Evolutionary conservation across 2,113 vertebrate genomes (phyloP).

Genomic region (Caranx ignobilis): DNA sequence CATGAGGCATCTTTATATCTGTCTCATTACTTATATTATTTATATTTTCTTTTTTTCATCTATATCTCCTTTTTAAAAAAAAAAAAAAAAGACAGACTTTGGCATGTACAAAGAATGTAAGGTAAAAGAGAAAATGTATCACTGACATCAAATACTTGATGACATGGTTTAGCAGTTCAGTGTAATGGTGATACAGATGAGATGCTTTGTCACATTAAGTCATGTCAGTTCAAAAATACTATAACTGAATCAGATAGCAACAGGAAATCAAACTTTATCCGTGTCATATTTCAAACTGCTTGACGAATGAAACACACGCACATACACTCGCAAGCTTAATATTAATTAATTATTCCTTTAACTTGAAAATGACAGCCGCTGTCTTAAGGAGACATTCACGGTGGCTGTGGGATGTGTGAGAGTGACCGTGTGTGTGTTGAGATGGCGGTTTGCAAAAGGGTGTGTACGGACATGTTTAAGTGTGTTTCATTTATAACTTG

Average conservation of each 20-base stretch:
- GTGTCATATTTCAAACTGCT: neutral
- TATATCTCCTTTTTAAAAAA: too few relatives aligned
- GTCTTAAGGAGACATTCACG: conserved; percentile 3
- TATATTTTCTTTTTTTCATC: too few relatives aligned
- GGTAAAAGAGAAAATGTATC: too few relatives aligned
- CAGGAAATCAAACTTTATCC: too few relatives aligned
- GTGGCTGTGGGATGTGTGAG: neutral
- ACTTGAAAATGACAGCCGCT: conserved; percentile 42
- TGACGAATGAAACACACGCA: too few relatives aligned
- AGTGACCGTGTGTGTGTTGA: neutral
- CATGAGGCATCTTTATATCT: too few relatives aligned
- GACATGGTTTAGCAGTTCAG: neutral
- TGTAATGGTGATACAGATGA: neutral
- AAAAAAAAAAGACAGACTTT: too few relatives aligned
- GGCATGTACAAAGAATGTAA: too few relatives aligned
- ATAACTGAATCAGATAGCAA: too few relatives aligned
- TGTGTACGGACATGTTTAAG: conserved; percentile 1
- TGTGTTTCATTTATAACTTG: conserved; percentile 27
- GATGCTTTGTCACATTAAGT: neutral
- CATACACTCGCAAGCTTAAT: too few relatives aligned
- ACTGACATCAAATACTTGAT: too few relatives aligned
- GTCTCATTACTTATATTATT: too few relatives aligned
- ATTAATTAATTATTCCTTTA: conserved; percentile 36
- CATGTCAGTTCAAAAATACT: neutral
- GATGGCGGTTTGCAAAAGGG: neutral